phyloP scores from a whole-genome alignment of 2,888 invertebrate species.

The Strigamia transsilvanica region DNA sequence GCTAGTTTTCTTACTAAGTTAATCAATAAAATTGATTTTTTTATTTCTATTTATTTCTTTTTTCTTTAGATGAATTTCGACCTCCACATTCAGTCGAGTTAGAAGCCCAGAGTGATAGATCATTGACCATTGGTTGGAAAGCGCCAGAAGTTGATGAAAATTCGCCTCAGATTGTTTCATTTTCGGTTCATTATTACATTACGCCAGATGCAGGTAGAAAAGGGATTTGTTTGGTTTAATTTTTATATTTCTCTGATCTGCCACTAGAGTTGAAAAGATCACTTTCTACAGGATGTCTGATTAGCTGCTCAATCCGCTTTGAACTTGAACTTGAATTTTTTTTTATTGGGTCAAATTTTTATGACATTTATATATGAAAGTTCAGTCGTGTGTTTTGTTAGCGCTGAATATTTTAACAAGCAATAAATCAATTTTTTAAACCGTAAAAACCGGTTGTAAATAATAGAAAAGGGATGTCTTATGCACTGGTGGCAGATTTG shows the following conservation, averaged over 20 bases:
- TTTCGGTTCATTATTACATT: constrained; percentile 3
- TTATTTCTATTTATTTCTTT: background rate
- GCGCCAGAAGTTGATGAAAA: constrained; percentile 15
- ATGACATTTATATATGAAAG: too few relatives aligned
- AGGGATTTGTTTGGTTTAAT: too few relatives aligned
- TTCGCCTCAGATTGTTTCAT: background rate
- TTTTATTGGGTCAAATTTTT: background rate
- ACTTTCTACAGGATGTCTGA: background rate
- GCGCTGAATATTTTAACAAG: too few relatives aligned
- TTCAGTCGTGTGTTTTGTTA: too few relatives aligned
- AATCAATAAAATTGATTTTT: constrained; percentile 2
- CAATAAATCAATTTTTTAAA: too few relatives aligned
- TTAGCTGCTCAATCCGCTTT: background rate
- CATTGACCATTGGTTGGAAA: constrained; percentile 53
- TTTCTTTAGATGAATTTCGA: constrained; percentile 42
- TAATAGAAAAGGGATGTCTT: too few relatives aligned
- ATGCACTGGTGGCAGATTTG: too few relatives aligned
- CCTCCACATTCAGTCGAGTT: constrained; percentile 52
- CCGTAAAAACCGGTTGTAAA: too few relatives aligned
- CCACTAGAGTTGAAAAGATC: background rate
- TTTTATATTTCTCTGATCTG: too few relatives aligned
- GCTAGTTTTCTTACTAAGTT: background rate
- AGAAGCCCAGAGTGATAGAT: constrained; percentile 51
- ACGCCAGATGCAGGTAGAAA: background rate
- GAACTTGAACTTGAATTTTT: background rate